Evolutionary conservation across 2,888 invertebrate genomes (phyloP), one percentile per base, ranked within the genome.

Genomic region (Coleophora flavipennella): DNA sequence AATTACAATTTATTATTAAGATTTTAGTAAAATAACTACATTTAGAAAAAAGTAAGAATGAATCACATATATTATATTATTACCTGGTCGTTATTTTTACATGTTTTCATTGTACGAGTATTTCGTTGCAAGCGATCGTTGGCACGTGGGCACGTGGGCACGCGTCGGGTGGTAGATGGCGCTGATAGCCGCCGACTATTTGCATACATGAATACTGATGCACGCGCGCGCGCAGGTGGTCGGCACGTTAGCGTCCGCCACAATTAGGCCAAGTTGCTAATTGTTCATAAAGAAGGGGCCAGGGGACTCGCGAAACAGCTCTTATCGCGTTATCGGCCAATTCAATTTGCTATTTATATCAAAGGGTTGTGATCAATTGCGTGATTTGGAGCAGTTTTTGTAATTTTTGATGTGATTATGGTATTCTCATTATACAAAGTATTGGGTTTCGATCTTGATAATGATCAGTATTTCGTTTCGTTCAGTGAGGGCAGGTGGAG

Each of bases 241-340:
- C 25, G 9, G 14, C 9, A 25, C 13, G 7, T n/a, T 8, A 29
- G 2, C 13, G 10, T 14, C 35, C 20, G 6, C 29, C 13, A 28
- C 46, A 45, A 45, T 46, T 45, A 46, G 34, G 25, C 11, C 20
- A 40, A 40, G 39, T 38, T 42, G 44, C 35, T 44, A 44, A 46
- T 41, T 40, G 44, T 25, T 13, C 31, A 14, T 38, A 31, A 35
- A 20, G 31, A 29, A 31, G 13, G 26, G 13, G 25, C 12, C 31
- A 20, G 25, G 28, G 35, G 26, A 26, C 26, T n/a, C n/a, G n/a
- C n/a, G n/a, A n/a, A n/a, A n/a, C 20, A 20, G 20, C 3, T 20
- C 31, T 29, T 40, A 35, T 12, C 27, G 26, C 31, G 31, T 25
- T 36, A 36, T 36, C 36, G 31, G 10, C 12, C 20, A 31, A 31